These are phyloP conservation scores for Temnothorax unifasciatus DNA, from an alignment of 2,888 invertebrate genomes.

Conservation along the genomic window DNA sequence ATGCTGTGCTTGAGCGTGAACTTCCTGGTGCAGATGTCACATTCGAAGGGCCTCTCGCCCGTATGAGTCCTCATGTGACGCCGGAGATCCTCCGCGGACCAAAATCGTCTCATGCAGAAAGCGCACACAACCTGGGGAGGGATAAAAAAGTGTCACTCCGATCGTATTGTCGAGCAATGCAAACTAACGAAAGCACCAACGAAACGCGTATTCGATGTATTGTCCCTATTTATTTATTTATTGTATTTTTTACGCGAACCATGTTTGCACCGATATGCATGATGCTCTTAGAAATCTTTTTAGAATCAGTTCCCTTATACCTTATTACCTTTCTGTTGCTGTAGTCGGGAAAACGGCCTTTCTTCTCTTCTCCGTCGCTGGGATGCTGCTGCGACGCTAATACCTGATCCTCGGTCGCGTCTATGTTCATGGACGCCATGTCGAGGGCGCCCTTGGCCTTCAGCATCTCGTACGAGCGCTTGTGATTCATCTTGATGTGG, in stretches of 20 bases:
- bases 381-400: slow-evolving; percentile 87
- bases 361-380: slow-evolving; percentile 91
- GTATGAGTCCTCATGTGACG: slow-evolving; percentile 98
- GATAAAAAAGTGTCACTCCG: not conserved
- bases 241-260: not conserved
- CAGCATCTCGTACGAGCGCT: slow-evolving; percentile 93
- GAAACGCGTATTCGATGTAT: not conserved
- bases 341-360: slow-evolving; percentile 94
- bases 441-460: slow-evolving; percentile 93
- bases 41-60: slow-evolving; percentile 96
- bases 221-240: not conserved
- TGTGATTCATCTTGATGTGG: slow-evolving; percentile 92
- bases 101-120: slow-evolving; percentile 96
- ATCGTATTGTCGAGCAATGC: not conserved
- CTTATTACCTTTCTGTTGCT: slow-evolving; percentile 92
- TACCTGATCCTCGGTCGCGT: slow-evolving; percentile 85
- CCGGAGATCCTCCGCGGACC: slow-evolving; percentile 97
- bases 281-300: not conserved
- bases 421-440: slow-evolving; percentile 85
- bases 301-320: slow-evolving; percentile 5
- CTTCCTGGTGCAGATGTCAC: slow-evolving; percentile 94
- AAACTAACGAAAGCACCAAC: not conserved
- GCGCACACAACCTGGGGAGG: slow-evolving; percentile 92
- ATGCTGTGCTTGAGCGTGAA: slow-evolving; percentile 98
- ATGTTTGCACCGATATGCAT: not conserved